Evolutionary conservation across 2,888 invertebrate genomes (phyloP), one percentile per base, ranked within the genome.

Genomic region (Vandiemenella viatica): DNA sequence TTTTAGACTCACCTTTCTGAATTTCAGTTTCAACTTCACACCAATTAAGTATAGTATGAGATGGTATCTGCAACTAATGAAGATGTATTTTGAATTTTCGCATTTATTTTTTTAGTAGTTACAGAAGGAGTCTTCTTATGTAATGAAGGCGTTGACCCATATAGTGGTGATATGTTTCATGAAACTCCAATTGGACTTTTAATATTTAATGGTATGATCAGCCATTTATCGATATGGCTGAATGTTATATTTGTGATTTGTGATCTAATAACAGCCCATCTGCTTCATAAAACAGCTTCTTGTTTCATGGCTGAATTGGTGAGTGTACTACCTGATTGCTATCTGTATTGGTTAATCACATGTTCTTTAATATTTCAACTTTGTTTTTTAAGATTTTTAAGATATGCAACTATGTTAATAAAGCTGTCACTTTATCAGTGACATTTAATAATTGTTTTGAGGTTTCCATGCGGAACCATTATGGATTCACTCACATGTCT

Each of bases 101-200:
- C 16, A 44, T 37, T 40, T 41, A 32, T 41, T 46, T 55, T 26
- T 16, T 53, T 67, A 70, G 26, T 61, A 82, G 87, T 92, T 60
- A 79, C 83, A 57, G 95, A 95, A 72, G 93, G 93, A 22, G 77
- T 87, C 42, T 80, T 83, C 63, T 71, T 95, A 47, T 76, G 80
- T 56, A 77, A 82, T 53, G 74, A 76, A 60, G 79, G 80, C 26
- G 79, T 91, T 51, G 81, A 90, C 62, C 93, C 95, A 0, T 96
- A 95, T 61, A 73, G 75, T 53, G 91, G 93, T 7, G 92, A 93
- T 65, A 73, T 90, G 50, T 86, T 93, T 55, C 95, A 95, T 63
- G 93, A 93, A 65, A 81, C 84, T n/a, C 90, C 91, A 0, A 63
- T 89, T 45, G 76, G 83, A 55, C 69, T 91, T 15, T 59, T 79